Conservation (phyloP, 2,797 vertebrate species). For the Falco rusticolus region DNA sequence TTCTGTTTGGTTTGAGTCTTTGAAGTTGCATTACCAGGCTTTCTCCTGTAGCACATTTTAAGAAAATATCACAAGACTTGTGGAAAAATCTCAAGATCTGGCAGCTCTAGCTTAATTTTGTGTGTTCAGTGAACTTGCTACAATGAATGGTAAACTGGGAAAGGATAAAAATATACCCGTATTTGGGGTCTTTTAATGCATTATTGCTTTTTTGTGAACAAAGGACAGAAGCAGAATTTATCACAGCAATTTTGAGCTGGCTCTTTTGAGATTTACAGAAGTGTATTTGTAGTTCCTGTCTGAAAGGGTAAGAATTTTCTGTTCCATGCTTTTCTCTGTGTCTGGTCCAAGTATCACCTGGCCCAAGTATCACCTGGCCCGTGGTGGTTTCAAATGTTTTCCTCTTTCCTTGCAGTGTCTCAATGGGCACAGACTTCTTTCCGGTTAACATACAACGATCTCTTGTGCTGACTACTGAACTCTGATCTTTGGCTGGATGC, state of each 20-base stretch:
- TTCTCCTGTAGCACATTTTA: background rate
- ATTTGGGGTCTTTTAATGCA: background rate
- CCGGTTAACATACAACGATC: constrained; percentile 43
- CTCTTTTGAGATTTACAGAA: background rate
- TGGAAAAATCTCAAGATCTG: background rate
- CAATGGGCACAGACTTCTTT: background rate
- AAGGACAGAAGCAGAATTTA: background rate
- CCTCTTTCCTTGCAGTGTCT: background rate
- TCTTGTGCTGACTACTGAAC: constrained; percentile 22
- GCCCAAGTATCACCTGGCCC: background rate
- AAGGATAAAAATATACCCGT: background rate
- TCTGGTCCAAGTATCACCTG: background rate
- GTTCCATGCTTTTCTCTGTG: background rate
- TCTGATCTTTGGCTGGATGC: constrained; percentile 33
- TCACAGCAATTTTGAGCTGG: background rate
- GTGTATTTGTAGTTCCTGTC: background rate
- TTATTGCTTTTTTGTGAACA: background rate
- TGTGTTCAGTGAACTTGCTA: background rate
- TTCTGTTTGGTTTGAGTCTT: background rate
- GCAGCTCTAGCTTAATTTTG: background rate
- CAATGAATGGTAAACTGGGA: background rate
- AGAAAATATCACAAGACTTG: background rate
- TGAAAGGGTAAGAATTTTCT: background rate
- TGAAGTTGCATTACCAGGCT: background rate
- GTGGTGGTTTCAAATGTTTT: background rate